phyloP scores from a whole-genome alignment of 2,113 vertebrate species.

The Pseudorhombus dupliciocellatus region DNA sequence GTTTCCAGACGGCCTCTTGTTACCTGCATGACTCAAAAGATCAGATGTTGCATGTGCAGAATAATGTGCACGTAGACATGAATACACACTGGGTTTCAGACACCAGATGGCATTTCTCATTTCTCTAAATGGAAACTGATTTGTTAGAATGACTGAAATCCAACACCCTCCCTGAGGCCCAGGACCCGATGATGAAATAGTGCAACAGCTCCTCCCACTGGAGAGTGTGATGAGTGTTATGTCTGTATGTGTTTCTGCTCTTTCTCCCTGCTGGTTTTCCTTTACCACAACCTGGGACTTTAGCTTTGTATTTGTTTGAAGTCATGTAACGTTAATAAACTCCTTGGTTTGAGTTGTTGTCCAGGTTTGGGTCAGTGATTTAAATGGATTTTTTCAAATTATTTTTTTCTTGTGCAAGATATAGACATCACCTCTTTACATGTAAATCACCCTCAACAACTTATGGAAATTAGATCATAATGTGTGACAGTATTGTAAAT shows the following conservation, averaged over 20 bases:
- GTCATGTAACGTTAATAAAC: no score
- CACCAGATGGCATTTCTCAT: background rate
- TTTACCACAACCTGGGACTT: no score
- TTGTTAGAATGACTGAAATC: background rate
- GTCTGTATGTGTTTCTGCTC: no score
- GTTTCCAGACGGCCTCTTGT: conserved; percentile 7
- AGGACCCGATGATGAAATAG: conserved; percentile 1
- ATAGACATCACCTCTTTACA: no score
- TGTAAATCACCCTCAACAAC: no score
- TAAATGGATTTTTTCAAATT: no score
- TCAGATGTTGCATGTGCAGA: conserved; percentile 1
- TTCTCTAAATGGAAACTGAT: background rate
- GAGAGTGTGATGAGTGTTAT: background rate
- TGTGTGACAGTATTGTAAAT: background rate
- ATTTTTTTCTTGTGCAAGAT: no score
- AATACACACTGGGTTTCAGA: background rate
- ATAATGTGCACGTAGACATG: background rate
- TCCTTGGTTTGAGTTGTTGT: no score
- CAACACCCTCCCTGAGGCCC: background rate
- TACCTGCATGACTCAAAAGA: background rate
- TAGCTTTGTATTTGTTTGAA: no score
- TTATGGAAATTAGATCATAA: no score
- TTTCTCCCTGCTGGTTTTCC: no score
- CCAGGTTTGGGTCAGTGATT: no score
- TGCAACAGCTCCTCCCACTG: conserved; percentile 57